phyloP scores from a whole-genome alignment of 2,888 invertebrate genomes.

The Homarus gammarus region DNA sequence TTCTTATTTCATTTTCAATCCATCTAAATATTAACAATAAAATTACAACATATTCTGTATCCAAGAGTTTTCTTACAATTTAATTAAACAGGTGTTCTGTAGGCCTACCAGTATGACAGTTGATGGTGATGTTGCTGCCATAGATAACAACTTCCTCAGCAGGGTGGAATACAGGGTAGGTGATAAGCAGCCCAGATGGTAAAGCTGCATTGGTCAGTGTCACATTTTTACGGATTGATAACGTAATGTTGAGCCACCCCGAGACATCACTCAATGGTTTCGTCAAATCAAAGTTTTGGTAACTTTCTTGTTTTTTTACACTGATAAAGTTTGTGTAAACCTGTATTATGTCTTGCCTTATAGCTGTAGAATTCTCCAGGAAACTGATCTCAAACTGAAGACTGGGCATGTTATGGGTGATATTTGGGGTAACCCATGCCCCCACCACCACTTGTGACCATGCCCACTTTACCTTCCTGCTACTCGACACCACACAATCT shows the following conservation, averaged over 20 bases:
- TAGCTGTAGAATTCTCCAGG: background rate
- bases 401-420: background rate
- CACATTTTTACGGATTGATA: background rate
- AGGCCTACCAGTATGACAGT: constrained; percentile 4
- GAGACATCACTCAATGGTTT: background rate
- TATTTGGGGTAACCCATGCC: background rate
- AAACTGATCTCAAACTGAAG: constrained; percentile 1
- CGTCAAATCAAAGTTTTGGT: background rate
- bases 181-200: background rate
- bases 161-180: background rate
- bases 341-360: background rate
- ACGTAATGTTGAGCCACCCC: background rate
- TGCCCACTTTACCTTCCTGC: background rate
- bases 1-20: background rate
- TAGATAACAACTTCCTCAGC: constrained; percentile 1
- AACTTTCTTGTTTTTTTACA: background rate
- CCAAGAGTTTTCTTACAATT: background rate
- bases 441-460: constrained; percentile 4
- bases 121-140: constrained; percentile 29
- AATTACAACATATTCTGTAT: background rate
- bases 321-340: background rate
- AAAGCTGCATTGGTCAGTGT: background rate
- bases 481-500: constrained; percentile 8
- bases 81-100: too few species aligned
- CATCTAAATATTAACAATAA: background rate